Conservation (phyloP, 2,113 vertebrate genomes). For the Anser brachyrhynchus region DNA sequence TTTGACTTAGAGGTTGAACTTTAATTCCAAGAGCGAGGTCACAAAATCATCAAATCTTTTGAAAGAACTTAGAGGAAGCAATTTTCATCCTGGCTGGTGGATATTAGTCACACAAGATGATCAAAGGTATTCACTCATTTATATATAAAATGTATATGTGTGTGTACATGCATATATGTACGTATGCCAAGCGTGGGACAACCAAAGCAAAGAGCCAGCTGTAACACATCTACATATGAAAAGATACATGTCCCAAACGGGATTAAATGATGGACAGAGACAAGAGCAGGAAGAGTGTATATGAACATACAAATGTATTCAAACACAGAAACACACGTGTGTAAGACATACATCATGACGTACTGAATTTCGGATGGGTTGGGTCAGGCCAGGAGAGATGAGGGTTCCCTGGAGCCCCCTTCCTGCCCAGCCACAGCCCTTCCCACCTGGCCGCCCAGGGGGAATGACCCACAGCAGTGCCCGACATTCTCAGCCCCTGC, state of each 20-base stretch:
- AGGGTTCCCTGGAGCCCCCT: rapidly evolving
- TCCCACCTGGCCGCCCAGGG: background rate
- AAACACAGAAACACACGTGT: background rate
- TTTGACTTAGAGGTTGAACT: background rate
- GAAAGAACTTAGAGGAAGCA: background rate
- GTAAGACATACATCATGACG: background rate
- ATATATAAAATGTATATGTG: too few species aligned
- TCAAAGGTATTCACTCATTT: background rate
- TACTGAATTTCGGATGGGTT: background rate
- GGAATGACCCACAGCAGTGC: background rate
- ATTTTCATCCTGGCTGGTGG: background rate
- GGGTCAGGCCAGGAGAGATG: background rate
- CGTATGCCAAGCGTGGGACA: background rate
- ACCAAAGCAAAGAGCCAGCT: background rate
- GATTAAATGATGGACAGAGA: background rate
- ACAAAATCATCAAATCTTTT: background rate
- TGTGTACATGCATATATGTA: background rate
- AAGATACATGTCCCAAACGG: background rate
- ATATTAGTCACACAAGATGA: background rate
- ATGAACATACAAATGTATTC: background rate
- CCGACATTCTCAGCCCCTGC: background rate
- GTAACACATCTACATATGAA: background rate
- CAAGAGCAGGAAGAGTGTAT: background rate
- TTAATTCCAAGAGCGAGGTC: background rate
- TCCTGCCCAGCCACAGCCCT: background rate